phyloP scores from a whole-genome alignment of 2,113 vertebrate genomes.

The Rhegmatorhina hoffmannsi region DNA sequence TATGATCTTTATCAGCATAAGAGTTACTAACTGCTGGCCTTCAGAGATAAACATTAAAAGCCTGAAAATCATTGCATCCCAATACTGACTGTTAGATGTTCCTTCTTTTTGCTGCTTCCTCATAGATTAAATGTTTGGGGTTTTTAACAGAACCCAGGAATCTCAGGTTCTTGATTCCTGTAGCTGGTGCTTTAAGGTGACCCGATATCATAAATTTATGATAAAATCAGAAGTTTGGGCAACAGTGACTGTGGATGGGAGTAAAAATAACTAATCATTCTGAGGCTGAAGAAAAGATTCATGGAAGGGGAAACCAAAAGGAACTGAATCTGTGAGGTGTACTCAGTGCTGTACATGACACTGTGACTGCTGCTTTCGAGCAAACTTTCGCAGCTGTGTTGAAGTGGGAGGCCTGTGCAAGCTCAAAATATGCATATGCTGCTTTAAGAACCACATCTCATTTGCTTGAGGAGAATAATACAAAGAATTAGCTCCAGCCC shows the following conservation, averaged over 20 bases:
- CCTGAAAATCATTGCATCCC: not conserved
- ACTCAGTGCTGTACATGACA: not conserved
- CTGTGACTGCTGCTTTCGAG: not conserved
- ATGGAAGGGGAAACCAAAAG: not conserved
- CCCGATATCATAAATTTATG: not conserved
- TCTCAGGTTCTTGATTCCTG: not conserved
- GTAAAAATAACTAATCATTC: not conserved
- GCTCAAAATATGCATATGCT: fast-evolving
- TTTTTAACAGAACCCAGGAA: not conserved
- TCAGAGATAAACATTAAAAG: not conserved
- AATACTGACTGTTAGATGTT: not conserved
- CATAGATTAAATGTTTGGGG: not conserved
- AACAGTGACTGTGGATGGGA: not conserved
- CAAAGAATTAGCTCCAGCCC: not conserved
- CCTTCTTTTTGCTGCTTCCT: not conserved
- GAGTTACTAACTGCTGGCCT: not conserved
- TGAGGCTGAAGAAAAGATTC: not conserved
- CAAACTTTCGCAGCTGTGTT: not conserved
- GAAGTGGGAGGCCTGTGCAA: not conserved
- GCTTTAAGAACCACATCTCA: not conserved
- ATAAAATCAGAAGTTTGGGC: not conserved
- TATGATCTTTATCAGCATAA: not conserved
- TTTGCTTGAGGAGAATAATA: not conserved
- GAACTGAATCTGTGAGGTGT: not conserved
- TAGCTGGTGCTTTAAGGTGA: not conserved